These are phyloP conservation scores for Ceratina japonica DNA, from an alignment of 1,140 invertebrate genomes.

Conservation along the genomic window DNA sequence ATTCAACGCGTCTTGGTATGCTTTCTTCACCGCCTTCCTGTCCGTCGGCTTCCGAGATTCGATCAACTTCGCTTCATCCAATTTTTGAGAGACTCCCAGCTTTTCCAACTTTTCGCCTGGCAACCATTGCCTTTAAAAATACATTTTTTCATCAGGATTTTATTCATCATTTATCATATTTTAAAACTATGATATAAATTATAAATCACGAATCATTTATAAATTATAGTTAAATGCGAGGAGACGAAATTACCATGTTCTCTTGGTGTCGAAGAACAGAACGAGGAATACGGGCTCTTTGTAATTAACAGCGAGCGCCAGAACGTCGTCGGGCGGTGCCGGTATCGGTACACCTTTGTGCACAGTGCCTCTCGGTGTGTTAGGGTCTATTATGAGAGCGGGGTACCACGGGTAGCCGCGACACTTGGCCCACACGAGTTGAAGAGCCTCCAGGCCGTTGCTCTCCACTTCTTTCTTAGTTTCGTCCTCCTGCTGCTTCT, in stretches of 20 bases:
- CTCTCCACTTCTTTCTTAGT: conserved; percentile 64
- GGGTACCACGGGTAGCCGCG: conserved; percentile 98
- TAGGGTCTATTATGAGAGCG: conserved; percentile 96
- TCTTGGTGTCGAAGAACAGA: conserved; percentile 96
- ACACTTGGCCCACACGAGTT: conserved; percentile 98
- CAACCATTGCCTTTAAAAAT: conserved; percentile 91
- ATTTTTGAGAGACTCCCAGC: conserved; percentile 90
- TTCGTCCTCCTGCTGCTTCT: conserved; percentile 64
- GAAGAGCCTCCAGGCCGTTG: conserved; percentile 84
- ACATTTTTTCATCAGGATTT: conserved; percentile 31
- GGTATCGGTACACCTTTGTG: conserved; percentile 96
- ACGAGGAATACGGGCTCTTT: conserved; percentile 92
- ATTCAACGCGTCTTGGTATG: conserved; percentile 94
- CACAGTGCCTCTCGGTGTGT: conserved; percentile 93
- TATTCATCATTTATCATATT: too few relatives aligned
- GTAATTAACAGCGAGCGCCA: conserved; percentile 90
- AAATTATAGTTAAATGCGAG: too few relatives aligned
- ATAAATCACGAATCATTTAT: too few relatives aligned
- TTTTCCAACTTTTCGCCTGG: conserved; percentile 95
- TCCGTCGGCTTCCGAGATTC: conserved; percentile 96
- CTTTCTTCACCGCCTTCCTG: conserved; percentile 95
- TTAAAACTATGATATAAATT: too few relatives aligned
- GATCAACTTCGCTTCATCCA: conserved; percentile 93
- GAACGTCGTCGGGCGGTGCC: conserved; percentile 93
- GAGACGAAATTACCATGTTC: conserved; percentile 86